A percentile compares a stretch with the other conserved stretches of the same genome.
These are phyloP conservation scores for Chiloscyllium punctatum DNA, from an alignment of 2,797 vertebrate genomes.

Conservation along the genomic window DNA sequence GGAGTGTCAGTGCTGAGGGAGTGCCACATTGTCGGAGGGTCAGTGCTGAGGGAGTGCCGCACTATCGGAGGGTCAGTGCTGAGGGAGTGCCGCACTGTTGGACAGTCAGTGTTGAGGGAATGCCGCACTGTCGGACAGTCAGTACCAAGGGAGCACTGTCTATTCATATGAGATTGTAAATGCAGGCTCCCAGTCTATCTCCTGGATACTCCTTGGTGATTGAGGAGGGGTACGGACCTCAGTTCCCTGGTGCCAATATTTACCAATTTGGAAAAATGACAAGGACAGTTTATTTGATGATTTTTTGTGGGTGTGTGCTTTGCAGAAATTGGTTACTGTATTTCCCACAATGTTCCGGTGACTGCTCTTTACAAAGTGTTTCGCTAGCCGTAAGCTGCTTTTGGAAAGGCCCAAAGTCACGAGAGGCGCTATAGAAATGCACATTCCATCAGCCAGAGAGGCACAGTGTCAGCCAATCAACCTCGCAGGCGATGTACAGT, in stretches of 20 bases:
- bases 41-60: background rate
- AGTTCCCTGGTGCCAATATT: background rate
- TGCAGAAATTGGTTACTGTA: background rate
- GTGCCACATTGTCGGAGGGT: background rate
- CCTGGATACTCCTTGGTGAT: accelerated
- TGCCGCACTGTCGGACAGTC: background rate
- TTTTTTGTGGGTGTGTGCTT: background rate
- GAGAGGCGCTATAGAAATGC: background rate
- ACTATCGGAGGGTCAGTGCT: background rate
- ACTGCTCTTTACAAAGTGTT: background rate
- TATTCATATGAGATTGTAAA: background rate
- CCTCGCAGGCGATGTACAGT: background rate
- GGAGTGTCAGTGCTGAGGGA: background rate
- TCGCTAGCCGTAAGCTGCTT: too few relatives aligned
- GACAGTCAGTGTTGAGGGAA: background rate
- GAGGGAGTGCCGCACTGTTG: background rate
- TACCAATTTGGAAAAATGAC: background rate
- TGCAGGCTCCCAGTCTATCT: background rate
- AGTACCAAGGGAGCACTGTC: too few relatives aligned
- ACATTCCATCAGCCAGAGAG: background rate
- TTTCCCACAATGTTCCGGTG: background rate
- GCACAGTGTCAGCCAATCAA: background rate
- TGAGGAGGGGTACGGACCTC: background rate
- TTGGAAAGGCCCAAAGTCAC: background rate
- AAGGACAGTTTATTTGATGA: background rate